These are phyloP conservation scores for Cydia pomonella DNA, from an alignment of 1,140 invertebrate species.

Conservation along the genomic window DNA sequence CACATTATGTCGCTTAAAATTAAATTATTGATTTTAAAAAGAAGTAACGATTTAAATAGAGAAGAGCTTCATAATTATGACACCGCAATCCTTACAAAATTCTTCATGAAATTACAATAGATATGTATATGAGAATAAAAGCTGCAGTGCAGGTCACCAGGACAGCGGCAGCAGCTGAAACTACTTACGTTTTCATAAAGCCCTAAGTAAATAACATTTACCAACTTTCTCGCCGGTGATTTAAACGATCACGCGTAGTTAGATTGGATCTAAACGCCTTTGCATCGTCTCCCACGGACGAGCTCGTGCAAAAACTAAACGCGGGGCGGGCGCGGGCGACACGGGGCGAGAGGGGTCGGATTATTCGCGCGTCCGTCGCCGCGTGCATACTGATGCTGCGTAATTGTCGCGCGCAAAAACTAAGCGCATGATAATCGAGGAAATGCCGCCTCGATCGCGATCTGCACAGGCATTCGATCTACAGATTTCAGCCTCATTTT, in stretches of 20 bases:
- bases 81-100: too few species aligned
- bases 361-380: slow-evolving; percentile 56
- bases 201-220: neutral
- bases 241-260: slow-evolving; percentile 24
- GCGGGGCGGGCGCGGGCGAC: slow-evolving; percentile 22
- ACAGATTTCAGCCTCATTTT: slow-evolving; percentile 20
- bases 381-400: slow-evolving; percentile 72
- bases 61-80: too few species aligned
- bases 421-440: slow-evolving; percentile 65
- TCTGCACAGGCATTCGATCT: slow-evolving; percentile 11
- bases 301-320: slow-evolving; percentile 30
- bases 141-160: neutral
- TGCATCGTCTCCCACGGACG: slow-evolving; percentile 40
- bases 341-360: slow-evolving; percentile 39
- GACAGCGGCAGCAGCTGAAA: neutral
- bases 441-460: slow-evolving; percentile 54
- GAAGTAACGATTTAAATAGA: too few species aligned
- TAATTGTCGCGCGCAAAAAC: slow-evolving; percentile 72
- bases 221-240: neutral
- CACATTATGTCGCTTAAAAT: too few species aligned
- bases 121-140: neutral
- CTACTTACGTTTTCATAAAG: neutral
- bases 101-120: neutral
- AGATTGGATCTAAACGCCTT: slow-evolving; percentile 32
- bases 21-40: too few species aligned